A percentile compares a stretch with the other conserved stretches of the same genome.
phyloP scores from a whole-genome alignment of 2,888 invertebrate genomes.

The Epinotia brunnichana region DNA sequence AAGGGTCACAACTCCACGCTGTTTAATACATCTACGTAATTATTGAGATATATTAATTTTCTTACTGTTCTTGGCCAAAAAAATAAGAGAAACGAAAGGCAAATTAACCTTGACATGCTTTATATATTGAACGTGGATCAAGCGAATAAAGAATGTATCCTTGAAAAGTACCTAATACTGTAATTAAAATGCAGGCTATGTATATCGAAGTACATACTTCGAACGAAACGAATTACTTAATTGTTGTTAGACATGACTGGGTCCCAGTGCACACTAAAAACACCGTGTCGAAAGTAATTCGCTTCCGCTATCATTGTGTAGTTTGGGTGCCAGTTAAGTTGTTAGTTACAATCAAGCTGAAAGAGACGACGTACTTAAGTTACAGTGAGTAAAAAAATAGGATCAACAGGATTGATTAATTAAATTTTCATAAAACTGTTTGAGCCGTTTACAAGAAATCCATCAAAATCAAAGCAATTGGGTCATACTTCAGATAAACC shows the following conservation, averaged over 20 bases:
- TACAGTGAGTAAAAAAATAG: neutral
- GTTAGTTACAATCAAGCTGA: neutral
- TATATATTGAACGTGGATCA: conserved; percentile 4
- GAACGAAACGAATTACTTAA: conserved; percentile 15
- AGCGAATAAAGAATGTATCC: conserved; percentile 16
- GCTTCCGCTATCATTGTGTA: conserved; percentile 22
- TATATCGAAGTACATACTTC: neutral
- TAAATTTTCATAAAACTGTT: too few relatives aligned
- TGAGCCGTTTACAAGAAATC: too few relatives aligned
- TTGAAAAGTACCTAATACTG: conserved; percentile 20
- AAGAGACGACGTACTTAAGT: neutral
- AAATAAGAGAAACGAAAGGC: conserved; percentile 4
- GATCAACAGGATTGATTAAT: neutral
- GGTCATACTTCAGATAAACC: too few relatives aligned
- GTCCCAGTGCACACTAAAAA: conserved; percentile 19
- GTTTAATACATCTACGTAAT: neutral
- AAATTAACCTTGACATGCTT: conserved; percentile 25
- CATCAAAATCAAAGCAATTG: too few relatives aligned
- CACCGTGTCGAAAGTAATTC: conserved; percentile 24
- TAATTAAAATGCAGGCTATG: conserved; percentile 23
- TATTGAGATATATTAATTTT: neutral
- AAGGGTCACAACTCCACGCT: neutral
- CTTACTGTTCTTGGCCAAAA: neutral
- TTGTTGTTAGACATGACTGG: conserved; percentile 26
- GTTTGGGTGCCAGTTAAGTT: conserved; percentile 20